A percentile compares a stretch with the other conserved stretches of the same genome.
Conservation (phyloP, 2,113 vertebrate genomes). For the Cephalopholis sonnerati region DNA sequence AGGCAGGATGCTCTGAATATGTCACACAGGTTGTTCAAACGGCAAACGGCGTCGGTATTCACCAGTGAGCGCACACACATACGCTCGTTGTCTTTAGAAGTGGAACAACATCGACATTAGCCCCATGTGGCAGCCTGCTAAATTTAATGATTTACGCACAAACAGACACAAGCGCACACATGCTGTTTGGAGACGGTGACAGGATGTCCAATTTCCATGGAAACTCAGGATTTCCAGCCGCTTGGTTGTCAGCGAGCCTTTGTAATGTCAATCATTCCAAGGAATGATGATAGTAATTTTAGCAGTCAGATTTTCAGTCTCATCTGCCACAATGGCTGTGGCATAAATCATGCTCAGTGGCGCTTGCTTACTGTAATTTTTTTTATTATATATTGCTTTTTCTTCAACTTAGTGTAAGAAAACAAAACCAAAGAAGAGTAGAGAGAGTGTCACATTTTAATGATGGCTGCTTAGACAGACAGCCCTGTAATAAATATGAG, state of each 20-base stretch:
- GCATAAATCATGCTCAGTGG: constrained; percentile 32
- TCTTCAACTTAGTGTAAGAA: constrained; percentile 8
- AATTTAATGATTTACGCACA: constrained; percentile 51
- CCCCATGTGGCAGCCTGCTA: constrained; percentile 38
- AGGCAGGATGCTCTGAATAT: constrained; percentile 41
- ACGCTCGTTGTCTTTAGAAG: constrained; percentile 26
- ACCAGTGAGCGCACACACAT: neutral
- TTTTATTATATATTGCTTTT: neutral
- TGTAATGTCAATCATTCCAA: constrained; percentile 56
- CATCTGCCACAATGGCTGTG: constrained; percentile 23
- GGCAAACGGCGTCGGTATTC: neutral
- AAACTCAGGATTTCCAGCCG: constrained; percentile 51
- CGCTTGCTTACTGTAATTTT: neutral
- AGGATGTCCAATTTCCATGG: constrained; percentile 62
- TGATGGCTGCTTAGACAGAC: neutral
- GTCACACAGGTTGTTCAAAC: constrained; percentile 52
- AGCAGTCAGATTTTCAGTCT: constrained; percentile 42
- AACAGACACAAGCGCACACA: constrained; percentile 10
- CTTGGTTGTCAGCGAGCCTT: constrained; percentile 47
- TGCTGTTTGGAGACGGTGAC: neutral
- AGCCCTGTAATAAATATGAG: constrained; percentile 3
- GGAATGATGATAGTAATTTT: constrained; percentile 48
- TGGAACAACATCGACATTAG: constrained; percentile 18
- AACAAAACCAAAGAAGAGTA: neutral
- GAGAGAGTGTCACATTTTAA: neutral